Conservation (phyloP, 2,888 invertebrate genomes). For the Torymus aiolomorphi region DNA sequence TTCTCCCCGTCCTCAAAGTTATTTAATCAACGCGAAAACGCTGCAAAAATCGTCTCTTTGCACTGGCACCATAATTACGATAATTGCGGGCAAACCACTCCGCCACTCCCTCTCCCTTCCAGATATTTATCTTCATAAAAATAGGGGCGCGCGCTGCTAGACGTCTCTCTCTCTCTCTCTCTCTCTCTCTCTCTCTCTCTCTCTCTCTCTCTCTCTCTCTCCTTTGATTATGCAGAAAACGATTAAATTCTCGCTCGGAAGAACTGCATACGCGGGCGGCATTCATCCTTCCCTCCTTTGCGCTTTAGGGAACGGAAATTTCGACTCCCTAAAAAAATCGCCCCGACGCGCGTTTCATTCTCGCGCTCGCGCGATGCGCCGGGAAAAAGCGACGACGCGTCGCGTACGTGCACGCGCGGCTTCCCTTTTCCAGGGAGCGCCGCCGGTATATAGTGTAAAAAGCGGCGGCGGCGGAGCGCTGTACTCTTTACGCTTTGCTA, state of each 20-base stretch:
- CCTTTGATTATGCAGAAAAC: not conserved
- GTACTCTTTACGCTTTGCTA: slow-evolving; percentile 22
- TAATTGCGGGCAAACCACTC: too few species aligned
- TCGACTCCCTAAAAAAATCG: too few species aligned
- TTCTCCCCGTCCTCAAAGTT: too few species aligned
- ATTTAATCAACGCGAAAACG: slow-evolving; percentile 11
- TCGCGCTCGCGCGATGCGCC: slow-evolving; percentile 6
- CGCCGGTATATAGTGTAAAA: too few species aligned
- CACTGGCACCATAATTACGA: too few species aligned
- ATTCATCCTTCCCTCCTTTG: too few species aligned
- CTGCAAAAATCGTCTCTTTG: not conserved
- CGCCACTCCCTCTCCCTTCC: too few species aligned
- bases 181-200: too few species aligned
- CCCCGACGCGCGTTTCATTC: not conserved
- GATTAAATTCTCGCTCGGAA: slow-evolving; percentile 51
- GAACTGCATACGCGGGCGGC: slow-evolving; percentile 5
- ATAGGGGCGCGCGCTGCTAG: too few species aligned
- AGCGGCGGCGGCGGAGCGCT: not conserved
- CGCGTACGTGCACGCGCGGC: not conserved
- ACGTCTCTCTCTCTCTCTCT: too few species aligned
- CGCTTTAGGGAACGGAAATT: too few species aligned
- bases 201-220: too few species aligned
- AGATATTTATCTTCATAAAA: not conserved
- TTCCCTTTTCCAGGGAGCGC: not conserved
- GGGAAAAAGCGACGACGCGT: not conserved